Percentiles rank a stretch among this genome's conserved stretches.
Conservation (phyloP, 1,140 invertebrate genomes). For the Lepidurus arcticus region DNA sequence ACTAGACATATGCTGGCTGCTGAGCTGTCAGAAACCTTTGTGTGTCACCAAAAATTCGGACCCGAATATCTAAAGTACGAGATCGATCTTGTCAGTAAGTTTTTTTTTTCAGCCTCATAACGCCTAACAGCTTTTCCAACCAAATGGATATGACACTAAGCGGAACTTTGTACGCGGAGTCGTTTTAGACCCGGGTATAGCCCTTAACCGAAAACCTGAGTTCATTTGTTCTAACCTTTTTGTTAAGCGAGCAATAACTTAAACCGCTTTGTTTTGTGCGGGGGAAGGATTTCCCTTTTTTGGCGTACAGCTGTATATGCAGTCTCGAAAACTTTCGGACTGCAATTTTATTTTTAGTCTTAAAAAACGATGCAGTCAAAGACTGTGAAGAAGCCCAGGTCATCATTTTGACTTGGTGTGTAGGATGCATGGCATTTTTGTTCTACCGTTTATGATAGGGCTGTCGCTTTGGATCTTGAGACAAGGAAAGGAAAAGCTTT, state of each 20-base stretch:
- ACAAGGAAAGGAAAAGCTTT: not conserved
- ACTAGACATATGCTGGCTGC: not conserved
- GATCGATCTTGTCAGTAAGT: constrained; percentile 19
- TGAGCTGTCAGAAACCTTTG: not conserved
- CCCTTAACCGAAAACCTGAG: not conserved
- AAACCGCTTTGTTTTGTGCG: not conserved
- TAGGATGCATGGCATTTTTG: constrained; percentile 5
- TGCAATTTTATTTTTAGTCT: no score
- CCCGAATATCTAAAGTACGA: not conserved
- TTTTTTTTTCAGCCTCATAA: constrained; percentile 5
- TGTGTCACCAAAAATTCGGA: not conserved
- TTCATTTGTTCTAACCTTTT: not conserved
- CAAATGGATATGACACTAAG: not conserved
- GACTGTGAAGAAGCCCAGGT: not conserved
- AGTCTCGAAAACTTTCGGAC: no score
- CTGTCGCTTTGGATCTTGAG: not conserved
- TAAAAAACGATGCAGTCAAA: not conserved
- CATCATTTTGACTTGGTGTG: not conserved
- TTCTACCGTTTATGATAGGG: not conserved
- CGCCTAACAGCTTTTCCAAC: not conserved
- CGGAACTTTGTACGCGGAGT: not conserved
- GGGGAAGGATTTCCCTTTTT: not conserved
- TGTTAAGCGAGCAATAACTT: constrained; percentile 1
- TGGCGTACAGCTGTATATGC: no score
- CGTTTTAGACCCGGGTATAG: not conserved